A percentile compares a stretch with the other conserved stretches of the same genome.
Conservation (phyloP, 2,888 invertebrate species). For the Saturnia japonica region DNA sequence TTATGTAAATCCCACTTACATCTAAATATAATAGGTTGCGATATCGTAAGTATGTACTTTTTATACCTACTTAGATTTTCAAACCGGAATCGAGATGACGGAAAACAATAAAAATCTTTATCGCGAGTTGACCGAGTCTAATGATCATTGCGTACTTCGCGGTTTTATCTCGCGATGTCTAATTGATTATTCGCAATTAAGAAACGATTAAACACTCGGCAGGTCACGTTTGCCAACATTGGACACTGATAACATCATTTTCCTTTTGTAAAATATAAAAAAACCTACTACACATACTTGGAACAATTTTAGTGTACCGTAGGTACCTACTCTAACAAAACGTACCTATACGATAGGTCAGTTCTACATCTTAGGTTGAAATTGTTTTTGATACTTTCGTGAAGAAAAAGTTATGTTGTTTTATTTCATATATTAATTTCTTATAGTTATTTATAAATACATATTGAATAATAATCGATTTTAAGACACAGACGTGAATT, state of each 20-base stretch:
- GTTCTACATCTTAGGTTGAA: neutral
- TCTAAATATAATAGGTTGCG: neutral
- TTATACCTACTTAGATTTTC: neutral
- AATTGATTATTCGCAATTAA: slow-evolving; percentile 78
- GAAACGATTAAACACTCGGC: slow-evolving; percentile 69
- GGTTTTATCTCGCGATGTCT: slow-evolving; percentile 67
- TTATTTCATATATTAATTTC: neutral
- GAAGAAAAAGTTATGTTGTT: neutral
- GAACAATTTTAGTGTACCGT: neutral
- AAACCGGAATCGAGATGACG: slow-evolving; percentile 7
- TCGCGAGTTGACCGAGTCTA: slow-evolving; percentile 57
- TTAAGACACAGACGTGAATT: neutral
- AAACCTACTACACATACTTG: neutral
- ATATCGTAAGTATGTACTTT: neutral
- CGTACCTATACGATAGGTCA: neutral
- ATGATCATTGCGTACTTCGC: slow-evolving; percentile 57
- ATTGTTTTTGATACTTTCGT: neutral
- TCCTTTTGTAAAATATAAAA: neutral
- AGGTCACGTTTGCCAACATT: slow-evolving; percentile 73
- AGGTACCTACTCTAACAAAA: neutral
- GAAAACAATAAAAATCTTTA: slow-evolving; percentile 40
- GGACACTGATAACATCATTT: slow-evolving; percentile 46
- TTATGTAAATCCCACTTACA: neutral
- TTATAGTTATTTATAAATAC: neutral
- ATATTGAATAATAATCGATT: slow-evolving; percentile 2